Evolutionary conservation across 1,140 invertebrate genomes (phyloP).

Genomic region (Himalopsyche phryganea): DNA sequence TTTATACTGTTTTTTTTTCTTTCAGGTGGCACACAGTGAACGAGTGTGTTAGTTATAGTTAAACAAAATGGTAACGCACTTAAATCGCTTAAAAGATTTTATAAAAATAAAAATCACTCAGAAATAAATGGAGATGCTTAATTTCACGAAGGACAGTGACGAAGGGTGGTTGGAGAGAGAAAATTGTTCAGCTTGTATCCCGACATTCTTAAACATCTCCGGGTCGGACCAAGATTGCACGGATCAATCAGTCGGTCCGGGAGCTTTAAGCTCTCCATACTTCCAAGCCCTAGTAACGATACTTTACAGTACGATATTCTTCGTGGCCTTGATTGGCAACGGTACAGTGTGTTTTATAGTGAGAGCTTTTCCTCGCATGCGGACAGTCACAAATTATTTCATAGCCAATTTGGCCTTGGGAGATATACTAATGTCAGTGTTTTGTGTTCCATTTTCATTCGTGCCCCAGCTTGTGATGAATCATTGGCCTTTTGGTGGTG

Average conservation of each 20-base stretch:
- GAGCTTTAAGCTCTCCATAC: slow-evolving; percentile 38
- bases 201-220: not conserved
- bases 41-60: too few relatives aligned
- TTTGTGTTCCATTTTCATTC: slow-evolving; percentile 85
- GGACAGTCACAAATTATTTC: slow-evolving; percentile 84
- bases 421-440: slow-evolving; percentile 79
- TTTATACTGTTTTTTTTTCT: too few relatives aligned
- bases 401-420: slow-evolving; percentile 82
- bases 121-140: too few relatives aligned
- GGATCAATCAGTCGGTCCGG: slow-evolving; percentile 17
- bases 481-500: slow-evolving; percentile 79
- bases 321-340: slow-evolving; percentile 74
- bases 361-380: slow-evolving; percentile 71
- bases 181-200: too few relatives aligned
- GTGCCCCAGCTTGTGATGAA: slow-evolving; percentile 66
- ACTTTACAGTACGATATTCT: slow-evolving; percentile 70
- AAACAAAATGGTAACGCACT: too few relatives aligned
- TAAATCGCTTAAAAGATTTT: too few relatives aligned
- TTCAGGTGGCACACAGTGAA: too few relatives aligned
- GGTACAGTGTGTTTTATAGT: slow-evolving; percentile 81
- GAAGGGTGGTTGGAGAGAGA: too few relatives aligned
- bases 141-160: too few relatives aligned
- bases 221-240: slow-evolving; percentile 15
- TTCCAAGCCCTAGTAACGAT: slow-evolving; percentile 67
- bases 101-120: too few relatives aligned